Percentiles rank a stretch among this genome's conserved stretches.
These are phyloP conservation scores for Nephila pilipes DNA, from an alignment of 1,140 invertebrate genomes.

Conservation along the genomic window DNA sequence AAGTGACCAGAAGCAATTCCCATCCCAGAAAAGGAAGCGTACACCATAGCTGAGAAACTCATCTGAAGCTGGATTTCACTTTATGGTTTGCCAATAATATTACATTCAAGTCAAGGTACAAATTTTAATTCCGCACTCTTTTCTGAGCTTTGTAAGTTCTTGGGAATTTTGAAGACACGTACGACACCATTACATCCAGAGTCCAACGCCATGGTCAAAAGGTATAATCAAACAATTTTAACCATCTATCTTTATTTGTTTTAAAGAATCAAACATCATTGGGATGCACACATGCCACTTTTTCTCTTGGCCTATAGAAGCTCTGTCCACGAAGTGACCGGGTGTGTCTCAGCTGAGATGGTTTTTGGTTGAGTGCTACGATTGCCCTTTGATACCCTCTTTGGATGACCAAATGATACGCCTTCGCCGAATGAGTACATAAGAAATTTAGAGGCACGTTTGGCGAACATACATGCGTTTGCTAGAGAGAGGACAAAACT, in stretches of 20 bases:
- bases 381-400: conserved; percentile 77
- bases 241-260: conserved; percentile 78
- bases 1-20: conserved; percentile 80
- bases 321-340: conserved; percentile 77
- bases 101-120: conserved; percentile 80
- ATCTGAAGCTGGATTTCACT: conserved; percentile 79
- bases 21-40: conserved; percentile 81
- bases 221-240: conserved; percentile 78
- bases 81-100: conserved; percentile 80
- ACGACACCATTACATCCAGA: conserved; percentile 80
- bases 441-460: background rate
- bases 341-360: conserved; percentile 40
- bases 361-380: conserved; percentile 72
- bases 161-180: conserved; percentile 79
- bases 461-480: background rate
- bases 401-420: background rate
- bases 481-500: background rate
- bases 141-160: no score
- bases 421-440: background rate
- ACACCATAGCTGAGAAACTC: conserved; percentile 80
- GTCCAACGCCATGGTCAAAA: conserved; percentile 81
- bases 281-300: conserved; percentile 74
- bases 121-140: background rate
- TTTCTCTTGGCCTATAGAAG: conserved; percentile 77
- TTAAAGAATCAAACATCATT: conserved; percentile 70